Evolutionary conservation across 2,888 invertebrate genomes (phyloP), one percentile per base, ranked within the genome.

Genomic region (Stenchaetothrips biformis): DNA sequence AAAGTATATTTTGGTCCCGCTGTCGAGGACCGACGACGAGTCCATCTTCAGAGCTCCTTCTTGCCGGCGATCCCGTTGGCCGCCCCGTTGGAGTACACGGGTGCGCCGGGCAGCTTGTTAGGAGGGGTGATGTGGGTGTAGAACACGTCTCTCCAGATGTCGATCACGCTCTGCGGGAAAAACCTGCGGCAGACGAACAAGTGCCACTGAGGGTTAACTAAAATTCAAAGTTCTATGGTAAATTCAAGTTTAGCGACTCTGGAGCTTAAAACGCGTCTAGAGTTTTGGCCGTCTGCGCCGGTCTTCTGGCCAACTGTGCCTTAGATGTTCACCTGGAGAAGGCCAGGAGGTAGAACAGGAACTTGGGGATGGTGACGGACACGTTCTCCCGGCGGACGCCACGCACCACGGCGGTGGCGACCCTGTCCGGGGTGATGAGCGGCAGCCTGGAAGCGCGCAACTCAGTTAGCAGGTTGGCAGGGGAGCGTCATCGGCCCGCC

Each of bases 311-410:
- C 13, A 8, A 59, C 9, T 0, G 48, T 78, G 25, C 78, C 80
- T 11, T 4, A 25, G 80, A 80, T 37, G 37, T 4, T 78, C 79
- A 81, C 81, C 80, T 79, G 25, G 80, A 8, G 53, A 81, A 21
- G 47, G 77, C 53, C 7, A 83, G 80, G 27, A 83, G 80, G 81
- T 81, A 83, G 82, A 82, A 83, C 79, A 83, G 81, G 80, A 83
- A 82, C 27, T 80, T 77, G 85, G 87, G 53, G 85, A 88, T 74
- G 85, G 87, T 80, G 85, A 87, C 25, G 85, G 87, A 83, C 85
- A 87, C 81, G 85, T 86, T 74, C 85, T 87, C 80, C 84, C 86
- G 9, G 82, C 87, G 80, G 86, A 87, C 82, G 84, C 83, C 83
- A 2, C 81, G 48, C 9, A 83, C 81, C 13, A 82, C 82, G 18